phyloP scores from a whole-genome alignment of 2,888 invertebrate species.

The Chorisops tibialis region DNA sequence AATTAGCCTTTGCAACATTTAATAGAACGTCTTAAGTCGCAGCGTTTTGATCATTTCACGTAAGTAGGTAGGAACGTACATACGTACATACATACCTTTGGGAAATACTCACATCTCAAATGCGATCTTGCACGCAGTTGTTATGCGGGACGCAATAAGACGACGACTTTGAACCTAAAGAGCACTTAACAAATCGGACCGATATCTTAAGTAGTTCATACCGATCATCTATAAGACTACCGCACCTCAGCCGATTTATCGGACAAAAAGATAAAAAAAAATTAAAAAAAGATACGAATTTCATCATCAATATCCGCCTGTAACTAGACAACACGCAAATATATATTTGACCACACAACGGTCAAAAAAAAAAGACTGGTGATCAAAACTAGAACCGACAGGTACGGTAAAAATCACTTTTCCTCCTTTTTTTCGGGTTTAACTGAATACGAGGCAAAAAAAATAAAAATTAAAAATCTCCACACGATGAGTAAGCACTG shows the following conservation, averaged over 20 bases:
- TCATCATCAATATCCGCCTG: constrained; percentile 16
- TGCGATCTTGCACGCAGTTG: too few species aligned
- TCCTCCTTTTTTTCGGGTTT: constrained; percentile 14
- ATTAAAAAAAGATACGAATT: neutral
- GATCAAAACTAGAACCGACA: constrained; percentile 29
- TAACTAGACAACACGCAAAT: constrained; percentile 30
- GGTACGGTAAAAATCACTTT: constrained; percentile 18
- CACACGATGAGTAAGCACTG: constrained; percentile 33
- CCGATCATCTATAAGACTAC: constrained; percentile 11
- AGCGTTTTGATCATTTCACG: too few species aligned
- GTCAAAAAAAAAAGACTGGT: constrained; percentile 6
- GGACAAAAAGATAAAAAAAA: neutral
- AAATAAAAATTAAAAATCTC: constrained; percentile 18
- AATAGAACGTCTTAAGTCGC: too few species aligned
- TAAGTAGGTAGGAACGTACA: too few species aligned
- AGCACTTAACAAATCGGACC: constrained; percentile 19
- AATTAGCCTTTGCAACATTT: constrained; percentile 2
- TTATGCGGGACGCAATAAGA: too few species aligned
- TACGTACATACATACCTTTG: too few species aligned
- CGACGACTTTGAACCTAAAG: neutral
- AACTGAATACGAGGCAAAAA: neutral
- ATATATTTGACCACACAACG: constrained; percentile 31
- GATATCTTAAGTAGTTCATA: constrained; percentile 15
- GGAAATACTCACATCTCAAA: too few species aligned
- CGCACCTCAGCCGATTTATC: neutral